Evolutionary conservation across 2,888 invertebrate species (phyloP), one percentile per base, ranked within the genome.

Genomic region (Drosophila paramelanica): DNA sequence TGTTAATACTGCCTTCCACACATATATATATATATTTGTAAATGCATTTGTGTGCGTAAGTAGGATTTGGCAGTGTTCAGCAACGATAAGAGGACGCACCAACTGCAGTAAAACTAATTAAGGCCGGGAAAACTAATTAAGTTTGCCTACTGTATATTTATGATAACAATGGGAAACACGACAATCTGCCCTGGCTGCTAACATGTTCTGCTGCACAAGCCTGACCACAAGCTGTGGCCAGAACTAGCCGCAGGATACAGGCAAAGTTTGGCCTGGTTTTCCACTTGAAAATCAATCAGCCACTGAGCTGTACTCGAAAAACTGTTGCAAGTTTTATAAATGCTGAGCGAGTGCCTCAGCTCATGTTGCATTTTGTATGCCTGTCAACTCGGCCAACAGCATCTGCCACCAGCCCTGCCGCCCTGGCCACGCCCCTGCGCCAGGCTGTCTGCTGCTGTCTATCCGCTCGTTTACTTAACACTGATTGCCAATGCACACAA

Each of bases 401-500:
- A 25, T 6, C 8, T 8, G 7, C 31, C 27, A 2, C 27, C 27
- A 27, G 7, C 31, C 31, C 6, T 25, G 5, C 11, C 1, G 5
- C 36, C 36, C 33, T 11, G 11, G 4, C 33, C 33, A 2, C 17
- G 23, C 20, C 8, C 14, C 23, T 11, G 1, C 14, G 47, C 53
- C 62, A 46, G 53, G 36, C 59, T 55, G 49, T 17, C 38, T 36
- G 33, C 36, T 70, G 14, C 55, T 61, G 45, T 56, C 64, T 59
- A 51, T 68, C 66, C 72, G 65, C 67, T 84, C 80, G 85, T 83
- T 82, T 83, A 85, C 82, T 84, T 85, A 83, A 82, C 83, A 82
- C 83, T 83, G 83, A 83, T 83, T 83, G 85, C 79, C 74, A 82
- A 83, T 81, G 85, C 82, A 83, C 78, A 83, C 80, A 80, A 73